Evolutionary conservation across 2,113 vertebrate species (phyloP).

Genomic region (Catharus minimus): DNA sequence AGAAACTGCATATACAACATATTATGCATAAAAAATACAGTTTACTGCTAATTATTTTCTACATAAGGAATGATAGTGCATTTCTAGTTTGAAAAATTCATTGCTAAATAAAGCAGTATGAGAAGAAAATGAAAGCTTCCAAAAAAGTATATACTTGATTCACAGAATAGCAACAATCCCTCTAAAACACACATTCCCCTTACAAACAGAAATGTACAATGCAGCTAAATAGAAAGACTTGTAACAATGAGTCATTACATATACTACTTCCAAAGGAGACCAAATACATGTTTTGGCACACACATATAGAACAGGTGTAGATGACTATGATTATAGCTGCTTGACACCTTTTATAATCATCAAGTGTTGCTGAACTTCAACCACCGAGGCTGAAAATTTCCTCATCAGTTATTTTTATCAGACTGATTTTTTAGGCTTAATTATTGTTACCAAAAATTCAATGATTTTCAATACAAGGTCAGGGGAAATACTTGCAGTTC

Average conservation of each 20-base stretch:
- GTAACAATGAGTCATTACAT: background rate
- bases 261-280: background rate
- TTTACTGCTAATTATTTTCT: background rate
- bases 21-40: background rate
- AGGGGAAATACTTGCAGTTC: background rate
- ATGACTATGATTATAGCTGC: slow-evolving; percentile 8
- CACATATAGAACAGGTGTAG: background rate
- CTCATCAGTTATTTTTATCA: background rate
- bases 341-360: slow-evolving; percentile 15
- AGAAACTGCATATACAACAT: background rate
- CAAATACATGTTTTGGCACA: background rate
- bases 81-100: background rate
- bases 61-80: background rate
- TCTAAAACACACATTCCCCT: background rate
- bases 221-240: background rate
- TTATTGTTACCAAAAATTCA: slow-evolving; percentile 8
- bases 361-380: background rate
- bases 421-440: background rate
- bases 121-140: background rate
- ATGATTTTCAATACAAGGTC: background rate
- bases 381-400: background rate
- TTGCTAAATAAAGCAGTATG: background rate
- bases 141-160: background rate
- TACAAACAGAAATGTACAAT: background rate
- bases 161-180: background rate